Conservation (phyloP, 2,888 invertebrate genomes). For the Chrysolina haemoptera region DNA sequence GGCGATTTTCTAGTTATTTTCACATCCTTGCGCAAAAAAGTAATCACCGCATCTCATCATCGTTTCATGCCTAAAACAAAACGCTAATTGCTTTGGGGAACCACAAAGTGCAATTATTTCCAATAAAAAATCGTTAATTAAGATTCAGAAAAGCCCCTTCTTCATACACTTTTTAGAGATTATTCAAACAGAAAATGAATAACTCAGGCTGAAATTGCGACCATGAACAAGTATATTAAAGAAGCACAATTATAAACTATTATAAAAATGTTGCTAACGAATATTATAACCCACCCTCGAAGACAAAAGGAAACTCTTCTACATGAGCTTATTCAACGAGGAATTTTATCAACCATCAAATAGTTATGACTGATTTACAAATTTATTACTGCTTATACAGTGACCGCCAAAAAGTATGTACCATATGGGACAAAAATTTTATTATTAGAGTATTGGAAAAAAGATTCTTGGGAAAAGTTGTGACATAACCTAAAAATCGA, state of each 20-base stretch:
- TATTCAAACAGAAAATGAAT: slow-evolving; percentile 37
- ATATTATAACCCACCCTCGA: no score
- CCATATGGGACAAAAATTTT: no score
- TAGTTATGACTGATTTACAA: no score
- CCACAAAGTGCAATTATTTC: slow-evolving; percentile 44
- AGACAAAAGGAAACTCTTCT: no score
- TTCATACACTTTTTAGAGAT: slow-evolving; percentile 36
- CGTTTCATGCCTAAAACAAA: slow-evolving; percentile 44
- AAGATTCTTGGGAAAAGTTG: no score
- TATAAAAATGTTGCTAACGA: no score
- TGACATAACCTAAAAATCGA: no score
- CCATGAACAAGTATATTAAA: not conserved
- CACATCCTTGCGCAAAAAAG: slow-evolving; percentile 46
- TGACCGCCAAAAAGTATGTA: not conserved
- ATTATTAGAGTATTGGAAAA: no score
- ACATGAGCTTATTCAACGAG: no score
- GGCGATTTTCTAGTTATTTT: slow-evolving; percentile 49
- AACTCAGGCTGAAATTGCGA: slow-evolving; percentile 21
- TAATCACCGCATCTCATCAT: slow-evolving; percentile 40
- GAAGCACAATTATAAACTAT: not conserved
- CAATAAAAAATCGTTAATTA: slow-evolving; percentile 51
- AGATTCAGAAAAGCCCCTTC: slow-evolving; percentile 30
- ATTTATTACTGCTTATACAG: no score
- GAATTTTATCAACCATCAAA: no score
- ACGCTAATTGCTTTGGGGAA: slow-evolving; percentile 48